Evolutionary conservation across 2,113 vertebrate species (phyloP).

Genomic region (Phalacrocorax brasilianus): DNA sequence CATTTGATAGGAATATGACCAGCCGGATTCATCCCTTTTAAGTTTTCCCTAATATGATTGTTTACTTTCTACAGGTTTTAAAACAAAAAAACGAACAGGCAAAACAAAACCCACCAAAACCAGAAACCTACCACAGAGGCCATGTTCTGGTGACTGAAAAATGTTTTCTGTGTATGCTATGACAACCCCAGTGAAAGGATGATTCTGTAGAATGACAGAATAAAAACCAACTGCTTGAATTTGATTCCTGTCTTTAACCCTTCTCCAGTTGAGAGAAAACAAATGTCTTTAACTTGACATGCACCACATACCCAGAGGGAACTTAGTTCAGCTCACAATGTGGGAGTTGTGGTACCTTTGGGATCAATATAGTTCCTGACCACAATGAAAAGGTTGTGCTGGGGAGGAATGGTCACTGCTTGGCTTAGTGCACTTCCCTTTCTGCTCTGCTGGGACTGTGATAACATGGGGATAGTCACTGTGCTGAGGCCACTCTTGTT

Average conservation of each 20-base stretch:
- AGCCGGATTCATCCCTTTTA: neutral
- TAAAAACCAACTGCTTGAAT: neutral
- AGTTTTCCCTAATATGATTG: neutral
- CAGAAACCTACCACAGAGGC: neutral
- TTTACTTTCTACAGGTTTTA: neutral
- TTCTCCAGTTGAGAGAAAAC: neutral
- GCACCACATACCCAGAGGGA: neutral
- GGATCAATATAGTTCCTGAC: neutral
- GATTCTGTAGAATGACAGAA: neutral
- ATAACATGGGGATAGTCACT: neutral
- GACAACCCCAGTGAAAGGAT: neutral
- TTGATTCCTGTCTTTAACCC: neutral
- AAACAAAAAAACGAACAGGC: neutral
- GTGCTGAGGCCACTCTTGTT: neutral
- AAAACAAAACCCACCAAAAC: neutral
- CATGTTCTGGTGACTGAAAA: neutral
- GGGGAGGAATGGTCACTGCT: neutral
- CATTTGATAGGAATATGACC: neutral
- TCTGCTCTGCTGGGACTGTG: neutral
- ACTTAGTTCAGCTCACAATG: neutral
- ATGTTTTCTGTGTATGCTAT: neutral
- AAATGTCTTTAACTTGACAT: neutral
- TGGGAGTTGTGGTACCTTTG: neutral
- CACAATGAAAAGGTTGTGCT: neutral
- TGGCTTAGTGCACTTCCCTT: neutral